A percentile compares a stretch with the other conserved stretches of the same genome.
Evolutionary conservation across 2,888 invertebrate genomes (phyloP).

Genomic region (Biston stratarius): DNA sequence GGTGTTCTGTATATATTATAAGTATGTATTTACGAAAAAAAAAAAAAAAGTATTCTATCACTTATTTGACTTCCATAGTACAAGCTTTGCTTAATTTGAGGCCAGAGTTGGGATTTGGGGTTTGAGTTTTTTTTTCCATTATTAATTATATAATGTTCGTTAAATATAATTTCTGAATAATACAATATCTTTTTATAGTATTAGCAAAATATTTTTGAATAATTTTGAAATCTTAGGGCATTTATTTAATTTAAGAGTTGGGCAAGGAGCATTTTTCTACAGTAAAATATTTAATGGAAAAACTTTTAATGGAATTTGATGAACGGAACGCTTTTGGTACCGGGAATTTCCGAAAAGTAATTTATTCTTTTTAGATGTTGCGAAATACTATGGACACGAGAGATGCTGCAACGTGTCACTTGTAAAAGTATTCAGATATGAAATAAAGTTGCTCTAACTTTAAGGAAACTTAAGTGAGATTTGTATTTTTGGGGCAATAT

Average conservation of each 20-base stretch:
- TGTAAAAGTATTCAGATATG: neutral
- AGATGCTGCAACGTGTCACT: neutral
- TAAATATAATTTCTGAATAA: too few relatives aligned
- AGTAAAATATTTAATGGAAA: conserved; percentile 80
- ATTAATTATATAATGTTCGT: too few relatives aligned
- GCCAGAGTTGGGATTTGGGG: too few relatives aligned
- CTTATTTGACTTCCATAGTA: too few relatives aligned
- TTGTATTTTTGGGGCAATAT: neutral
- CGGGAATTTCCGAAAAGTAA: conserved; percentile 58
- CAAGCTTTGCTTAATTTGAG: too few relatives aligned
- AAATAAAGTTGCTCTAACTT: neutral
- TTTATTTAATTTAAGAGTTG: conserved; percentile 68
- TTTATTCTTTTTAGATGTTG: conserved; percentile 33
- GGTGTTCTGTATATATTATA: too few relatives aligned
- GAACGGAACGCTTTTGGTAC: conserved; percentile 72
- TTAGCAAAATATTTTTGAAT: conserved; percentile 58
- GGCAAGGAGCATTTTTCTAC: conserved; percentile 74
- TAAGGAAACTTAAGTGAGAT: neutral
- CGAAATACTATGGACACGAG: conserved; percentile 17
- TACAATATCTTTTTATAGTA: neutral
- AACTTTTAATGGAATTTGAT: conserved; percentile 83
- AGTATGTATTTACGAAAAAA: too few relatives aligned
- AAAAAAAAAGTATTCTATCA: too few relatives aligned
- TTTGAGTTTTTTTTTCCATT: too few relatives aligned
- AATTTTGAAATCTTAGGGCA: conserved; percentile 52